Evolutionary conservation across 2,113 vertebrate species (phyloP).

Genomic region (Phoenicopterus ruber): DNA sequence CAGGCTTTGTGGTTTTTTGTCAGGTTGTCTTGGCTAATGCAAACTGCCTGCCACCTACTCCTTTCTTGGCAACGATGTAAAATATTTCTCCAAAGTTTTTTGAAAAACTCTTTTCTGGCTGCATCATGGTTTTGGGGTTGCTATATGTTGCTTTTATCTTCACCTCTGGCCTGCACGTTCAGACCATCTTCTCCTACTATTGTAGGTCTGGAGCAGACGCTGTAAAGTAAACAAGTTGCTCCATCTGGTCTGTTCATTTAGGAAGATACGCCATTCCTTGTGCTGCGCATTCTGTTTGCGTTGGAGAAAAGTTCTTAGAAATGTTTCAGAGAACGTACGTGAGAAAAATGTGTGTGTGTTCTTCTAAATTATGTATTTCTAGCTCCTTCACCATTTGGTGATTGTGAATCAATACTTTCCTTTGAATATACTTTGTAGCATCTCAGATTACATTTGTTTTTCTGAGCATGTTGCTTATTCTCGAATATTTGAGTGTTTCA

Average conservation of each 20-base stretch:
- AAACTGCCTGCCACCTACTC: neutral
- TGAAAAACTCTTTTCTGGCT: neutral
- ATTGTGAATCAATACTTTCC: neutral
- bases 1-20: neutral
- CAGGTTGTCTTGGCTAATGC: neutral
- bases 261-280: neutral
- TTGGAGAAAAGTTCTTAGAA: neutral
- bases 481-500: neutral
- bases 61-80: neutral
- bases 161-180: neutral
- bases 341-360: neutral
- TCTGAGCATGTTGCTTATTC: neutral
- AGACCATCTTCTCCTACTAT: neutral
- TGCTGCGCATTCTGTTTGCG: neutral
- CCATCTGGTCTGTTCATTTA: neutral
- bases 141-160: neutral
- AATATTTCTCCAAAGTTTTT: neutral
- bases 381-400: neutral
- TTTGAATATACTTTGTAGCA: neutral
- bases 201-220: neutral
- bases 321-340: neutral
- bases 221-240: conserved; percentile 9
- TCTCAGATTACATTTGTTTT: neutral
- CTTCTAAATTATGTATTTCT: neutral
- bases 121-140: neutral